Evolutionary conservation across 2,797 vertebrate genomes (phyloP).

Genomic region (Cyprinella venusta): DNA sequence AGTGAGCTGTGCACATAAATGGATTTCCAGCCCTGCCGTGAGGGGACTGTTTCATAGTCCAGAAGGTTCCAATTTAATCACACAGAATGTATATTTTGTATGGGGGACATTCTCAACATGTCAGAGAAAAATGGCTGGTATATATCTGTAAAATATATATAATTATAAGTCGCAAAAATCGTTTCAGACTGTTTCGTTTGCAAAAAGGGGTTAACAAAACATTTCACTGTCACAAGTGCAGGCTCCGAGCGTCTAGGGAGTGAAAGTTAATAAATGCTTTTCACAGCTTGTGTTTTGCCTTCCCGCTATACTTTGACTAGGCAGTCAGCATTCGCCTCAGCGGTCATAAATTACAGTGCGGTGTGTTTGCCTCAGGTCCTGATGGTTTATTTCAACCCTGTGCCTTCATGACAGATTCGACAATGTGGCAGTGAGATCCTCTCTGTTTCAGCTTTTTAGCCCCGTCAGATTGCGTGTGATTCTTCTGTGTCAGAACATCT

Average conservation of each 20-base stretch:
- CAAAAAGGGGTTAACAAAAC: constrained; percentile 59
- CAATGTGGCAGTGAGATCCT: constrained; percentile 41
- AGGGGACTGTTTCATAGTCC: constrained; percentile 38
- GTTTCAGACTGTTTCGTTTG: constrained; percentile 46
- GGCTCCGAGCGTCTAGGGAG: constrained; percentile 33
- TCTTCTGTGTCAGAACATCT: neutral
- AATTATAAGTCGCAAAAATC: constrained; percentile 60
- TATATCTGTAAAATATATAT: constrained; percentile 60
- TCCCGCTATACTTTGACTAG: constrained; percentile 43
- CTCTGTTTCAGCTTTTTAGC: constrained; percentile 6
- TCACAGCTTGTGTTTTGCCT: constrained; percentile 58
- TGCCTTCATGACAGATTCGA: constrained; percentile 37
- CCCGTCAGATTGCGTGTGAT: neutral
- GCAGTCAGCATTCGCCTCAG: constrained; percentile 39
- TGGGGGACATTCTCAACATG: constrained; percentile 56
- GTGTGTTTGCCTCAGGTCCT: constrained; percentile 52
- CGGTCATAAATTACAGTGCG: constrained; percentile 56
- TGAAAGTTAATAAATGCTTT: constrained; percentile 57
- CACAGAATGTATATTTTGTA: constrained; percentile 63
- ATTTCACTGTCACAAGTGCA: constrained; percentile 53
- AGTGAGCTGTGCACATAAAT: constrained; percentile 34
- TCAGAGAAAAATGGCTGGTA: constrained; percentile 61
- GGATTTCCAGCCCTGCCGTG: constrained; percentile 54
- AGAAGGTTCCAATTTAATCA: constrained; percentile 62
- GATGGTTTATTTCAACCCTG: constrained; percentile 57